Base-by-base conservation (phyloP, 2,888 invertebrate genomes). In the Cremastinae sp. region DNA sequence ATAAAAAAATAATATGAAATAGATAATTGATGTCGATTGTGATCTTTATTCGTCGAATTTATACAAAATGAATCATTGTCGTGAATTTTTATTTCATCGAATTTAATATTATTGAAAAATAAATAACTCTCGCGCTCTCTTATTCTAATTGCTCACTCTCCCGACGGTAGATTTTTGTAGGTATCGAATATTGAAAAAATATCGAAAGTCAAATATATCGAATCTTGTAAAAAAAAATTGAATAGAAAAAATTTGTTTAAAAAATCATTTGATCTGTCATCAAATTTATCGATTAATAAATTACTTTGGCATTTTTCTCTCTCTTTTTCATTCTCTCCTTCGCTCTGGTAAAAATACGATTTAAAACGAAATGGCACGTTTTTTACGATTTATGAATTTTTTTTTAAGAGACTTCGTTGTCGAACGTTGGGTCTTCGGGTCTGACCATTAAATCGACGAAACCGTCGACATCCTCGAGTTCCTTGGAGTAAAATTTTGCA, bases 381-480 rank as follows among this genome's bases (percentile, higher is more conserved):
- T 66, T 12, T 61, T 65, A 56, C 18, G 39, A 39, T 45, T 18
- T 55, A 66, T 55, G 16, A n/a, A 22, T 12, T n/a, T 37, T 14
- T n/a, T 35, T 35, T 39, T 45, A 61, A 43, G 65, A n/a, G 43
- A 77, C 56, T 37, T 78, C 72, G 72, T 78, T 75, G 16, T 74
- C 74, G 45, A 28, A 12, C 28, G 22, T 66, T 14, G 59, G 68
- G 51, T 75, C 68, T 12, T 90, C 91, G 3, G 91, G 89, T 78
- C 91, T 91, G 5, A 96, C 95, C 90, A 93, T 93, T 81, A 96
- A 94, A 61, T 94, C 93, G n/a, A 94, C 88, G 90, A 95, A 96
- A 0, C 98, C 97, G 85, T 97, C 97, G 1, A 97, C 96, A 86
- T 98, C 97, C 78, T 94, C 94, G 82, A 98, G 91, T 88, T 98